These are phyloP conservation scores for Oopsacas minuta DNA, from an alignment of 37 sponge, comb jelly and placozoan species.

Conservation along the genomic window DNA sequence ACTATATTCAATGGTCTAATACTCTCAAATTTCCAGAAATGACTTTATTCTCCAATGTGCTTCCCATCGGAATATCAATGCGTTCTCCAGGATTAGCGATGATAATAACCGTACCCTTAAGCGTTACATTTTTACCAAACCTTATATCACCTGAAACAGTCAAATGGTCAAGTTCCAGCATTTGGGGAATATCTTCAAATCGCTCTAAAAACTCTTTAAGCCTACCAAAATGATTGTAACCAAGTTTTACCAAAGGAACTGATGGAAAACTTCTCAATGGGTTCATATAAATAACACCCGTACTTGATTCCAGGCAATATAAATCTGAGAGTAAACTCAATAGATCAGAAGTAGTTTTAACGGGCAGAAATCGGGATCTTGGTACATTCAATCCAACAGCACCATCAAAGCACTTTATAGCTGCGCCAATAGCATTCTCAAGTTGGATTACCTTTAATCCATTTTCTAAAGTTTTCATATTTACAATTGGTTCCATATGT, in stretches of 20 bases:
- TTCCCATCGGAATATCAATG: conserved; percentile 81
- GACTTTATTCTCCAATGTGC: conserved; percentile 87
- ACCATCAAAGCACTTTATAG: conserved; percentile 80
- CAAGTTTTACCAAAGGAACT: conserved; percentile 86
- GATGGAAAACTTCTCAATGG: conserved; percentile 50
- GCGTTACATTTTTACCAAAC: conserved; percentile 71
- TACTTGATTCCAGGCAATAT: conserved; percentile 38
- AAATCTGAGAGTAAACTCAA: conserved; percentile 83
- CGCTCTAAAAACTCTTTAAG: conserved; percentile 66
- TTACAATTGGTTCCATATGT: conserved; percentile 73
- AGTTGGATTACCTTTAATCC: conserved; percentile 84
- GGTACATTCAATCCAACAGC: conserved; percentile 96
- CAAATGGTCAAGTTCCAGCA: conserved; percentile 88
- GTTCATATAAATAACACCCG: conserved; percentile 59
- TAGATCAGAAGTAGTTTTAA: conserved; percentile 86
- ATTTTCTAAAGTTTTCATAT: conserved; percentile 57
- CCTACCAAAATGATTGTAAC: conserved; percentile 63
- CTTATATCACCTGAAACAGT: conserved; percentile 92
- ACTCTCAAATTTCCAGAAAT: conserved; percentile 91
- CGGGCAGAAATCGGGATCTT: conserved; percentile 79
- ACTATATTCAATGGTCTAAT: conserved; percentile 88
- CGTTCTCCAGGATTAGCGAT: conserved; percentile 96
- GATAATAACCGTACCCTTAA: conserved; percentile 94
- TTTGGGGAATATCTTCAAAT: conserved; percentile 78
- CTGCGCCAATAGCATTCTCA: conserved; percentile 93